A percentile compares a stretch with the other conserved stretches of the same genome.
These are phyloP conservation scores for Parapristionchus giblindavisi DNA, from an alignment of 2,888 invertebrate species.

Conservation along the genomic window DNA sequence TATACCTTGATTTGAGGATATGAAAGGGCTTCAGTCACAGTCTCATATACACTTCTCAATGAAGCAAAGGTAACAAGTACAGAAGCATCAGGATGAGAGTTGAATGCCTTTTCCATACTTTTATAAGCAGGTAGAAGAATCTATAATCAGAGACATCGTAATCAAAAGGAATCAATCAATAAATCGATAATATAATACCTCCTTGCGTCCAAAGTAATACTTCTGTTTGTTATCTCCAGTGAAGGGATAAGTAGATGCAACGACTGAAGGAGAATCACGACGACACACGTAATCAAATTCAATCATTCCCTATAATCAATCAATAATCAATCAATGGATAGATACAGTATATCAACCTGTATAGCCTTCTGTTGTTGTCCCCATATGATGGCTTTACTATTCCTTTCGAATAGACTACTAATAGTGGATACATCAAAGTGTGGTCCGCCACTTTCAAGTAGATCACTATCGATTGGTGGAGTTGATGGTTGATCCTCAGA, in stretches of 20 bases:
- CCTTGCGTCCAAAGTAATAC: conserved; percentile 99
- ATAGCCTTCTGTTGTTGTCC: conserved; percentile 98
- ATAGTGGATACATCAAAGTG: conserved; percentile 7
- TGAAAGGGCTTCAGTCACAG: conserved; percentile 90
- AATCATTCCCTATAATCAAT: conserved; percentile 83
- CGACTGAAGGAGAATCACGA: conserved; percentile 84
- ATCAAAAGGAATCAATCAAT: background rate
- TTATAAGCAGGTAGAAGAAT: conserved; percentile 82
- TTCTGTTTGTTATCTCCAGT: conserved; percentile 96
- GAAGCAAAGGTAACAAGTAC: conserved; percentile 96
- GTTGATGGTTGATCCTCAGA: conserved; percentile 14
- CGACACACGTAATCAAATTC: conserved; percentile 95
- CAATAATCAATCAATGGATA: background rate
- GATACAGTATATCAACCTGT: conserved; percentile 43
- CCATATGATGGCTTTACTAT: conserved; percentile 85
- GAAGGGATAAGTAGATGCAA: conserved; percentile 97
- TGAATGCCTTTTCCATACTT: conserved; percentile 94
- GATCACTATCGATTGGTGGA: conserved; percentile 33
- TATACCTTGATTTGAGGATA: conserved; percentile 79
- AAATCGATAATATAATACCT: conserved; percentile 24
- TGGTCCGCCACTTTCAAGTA: conserved; percentile 9
- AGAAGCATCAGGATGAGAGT: conserved; percentile 91
- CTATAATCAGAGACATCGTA: conserved; percentile 33
- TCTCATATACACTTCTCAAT: conserved; percentile 93
- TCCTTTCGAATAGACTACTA: conserved; percentile 55